A percentile compares a stretch with the other conserved stretches of the same genome.
Evolutionary conservation across 2,888 invertebrate species (phyloP).

Genomic region (Dryobota labecula): DNA sequence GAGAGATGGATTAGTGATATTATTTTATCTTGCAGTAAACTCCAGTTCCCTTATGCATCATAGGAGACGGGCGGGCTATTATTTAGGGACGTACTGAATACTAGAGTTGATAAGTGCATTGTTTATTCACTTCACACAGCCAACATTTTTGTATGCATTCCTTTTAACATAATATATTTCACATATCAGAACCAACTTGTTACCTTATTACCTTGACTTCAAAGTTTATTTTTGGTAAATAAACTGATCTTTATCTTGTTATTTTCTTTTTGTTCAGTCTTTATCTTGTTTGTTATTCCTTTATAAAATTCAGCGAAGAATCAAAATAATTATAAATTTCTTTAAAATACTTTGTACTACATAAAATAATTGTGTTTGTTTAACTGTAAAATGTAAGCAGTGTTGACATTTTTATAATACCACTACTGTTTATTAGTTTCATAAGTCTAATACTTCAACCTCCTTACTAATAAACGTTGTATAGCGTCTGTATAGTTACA

Average conservation of each 20-base stretch:
- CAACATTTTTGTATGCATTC: neutral
- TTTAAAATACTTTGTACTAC: neutral
- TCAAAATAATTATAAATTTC: neutral
- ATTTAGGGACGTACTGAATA: too few relatives aligned
- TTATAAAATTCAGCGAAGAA: neutral
- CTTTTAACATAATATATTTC: neutral
- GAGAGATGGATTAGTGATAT: too few relatives aligned
- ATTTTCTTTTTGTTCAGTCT: neutral
- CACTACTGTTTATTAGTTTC: neutral
- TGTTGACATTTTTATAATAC: constrained; percentile 4
- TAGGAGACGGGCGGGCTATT: too few relatives aligned
- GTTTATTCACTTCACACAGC: too few relatives aligned
- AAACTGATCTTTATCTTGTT: neutral
- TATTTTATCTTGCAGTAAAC: neutral
- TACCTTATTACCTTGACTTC: neutral
- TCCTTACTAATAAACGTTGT: too few relatives aligned
- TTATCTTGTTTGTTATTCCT: neutral
- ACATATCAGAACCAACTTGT: neutral
- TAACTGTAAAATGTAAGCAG: neutral
- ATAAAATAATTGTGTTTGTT: neutral
- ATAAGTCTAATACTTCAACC: constrained; percentile 1
- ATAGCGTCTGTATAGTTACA: too few relatives aligned
- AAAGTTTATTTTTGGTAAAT: neutral
- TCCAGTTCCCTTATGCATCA: too few relatives aligned
- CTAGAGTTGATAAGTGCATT: neutral